Evolutionary conservation across 2,113 vertebrate species (phyloP).

Genomic region (Hirundichthys speculiger): DNA sequence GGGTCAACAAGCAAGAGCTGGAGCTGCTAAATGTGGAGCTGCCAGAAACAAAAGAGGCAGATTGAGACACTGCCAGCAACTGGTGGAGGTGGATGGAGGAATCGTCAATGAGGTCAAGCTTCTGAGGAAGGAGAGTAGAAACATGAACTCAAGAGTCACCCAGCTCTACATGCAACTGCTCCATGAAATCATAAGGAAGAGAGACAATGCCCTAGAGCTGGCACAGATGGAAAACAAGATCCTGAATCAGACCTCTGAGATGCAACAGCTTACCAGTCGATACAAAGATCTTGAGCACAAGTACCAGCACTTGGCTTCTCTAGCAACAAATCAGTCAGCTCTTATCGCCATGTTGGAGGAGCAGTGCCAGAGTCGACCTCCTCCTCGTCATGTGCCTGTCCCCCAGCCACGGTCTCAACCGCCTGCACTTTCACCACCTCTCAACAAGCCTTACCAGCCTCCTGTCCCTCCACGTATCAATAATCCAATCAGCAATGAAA

Average conservation of each 20-base stretch:
- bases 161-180: constrained; percentile 99
- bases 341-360: constrained; percentile 92
- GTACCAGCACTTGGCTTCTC: constrained; percentile 91
- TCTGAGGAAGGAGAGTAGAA: constrained; percentile 95
- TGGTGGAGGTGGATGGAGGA: constrained; percentile 97
- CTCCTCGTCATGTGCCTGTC: constrained; percentile 71
- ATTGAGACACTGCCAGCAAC: constrained; percentile 95
- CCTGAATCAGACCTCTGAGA: constrained; percentile 96
- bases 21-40: constrained; percentile 94
- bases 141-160: constrained; percentile 98
- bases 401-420: constrained; percentile 78
- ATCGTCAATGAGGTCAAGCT: constrained; percentile 98
- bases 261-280: constrained; percentile 92
- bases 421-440: constrained; percentile 73
- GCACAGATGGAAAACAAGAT: constrained; percentile 97
- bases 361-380: constrained; percentile 86
- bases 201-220: constrained; percentile 94
- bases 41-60: constrained; percentile 97
- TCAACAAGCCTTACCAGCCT: constrained; percentile 85
- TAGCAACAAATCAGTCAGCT: constrained; percentile 93
- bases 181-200: constrained; percentile 97
- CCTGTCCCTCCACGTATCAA: constrained; percentile 86
- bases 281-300: constrained; percentile 98
- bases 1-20: constrained; percentile 94
- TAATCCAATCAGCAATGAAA: constrained; percentile 97